phyloP scores from a whole-genome alignment of 1,140 invertebrate genomes.

The Acyrthosiphon pisum region DNA sequence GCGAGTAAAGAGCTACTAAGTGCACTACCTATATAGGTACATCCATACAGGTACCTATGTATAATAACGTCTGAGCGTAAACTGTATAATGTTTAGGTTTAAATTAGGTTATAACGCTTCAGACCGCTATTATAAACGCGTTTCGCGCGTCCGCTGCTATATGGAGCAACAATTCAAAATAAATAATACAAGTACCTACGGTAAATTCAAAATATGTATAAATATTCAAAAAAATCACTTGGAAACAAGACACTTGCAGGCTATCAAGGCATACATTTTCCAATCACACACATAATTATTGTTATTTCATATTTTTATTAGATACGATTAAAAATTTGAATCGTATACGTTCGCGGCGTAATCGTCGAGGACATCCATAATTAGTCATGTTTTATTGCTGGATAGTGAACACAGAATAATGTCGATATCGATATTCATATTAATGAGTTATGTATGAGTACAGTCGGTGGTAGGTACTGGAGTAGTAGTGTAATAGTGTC shows the following conservation, averaged over 20 bases:
- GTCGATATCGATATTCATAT: not conserved
- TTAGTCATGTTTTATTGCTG: not conserved
- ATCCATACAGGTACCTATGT: not conserved
- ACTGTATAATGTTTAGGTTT: not conserved
- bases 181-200: not conserved
- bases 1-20: not conserved
- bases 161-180: not conserved
- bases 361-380: not conserved
- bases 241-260: not conserved
- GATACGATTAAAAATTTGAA: too few relatives aligned
- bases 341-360: not conserved
- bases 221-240: not conserved
- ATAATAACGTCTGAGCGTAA: not conserved
- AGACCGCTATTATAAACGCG: not conserved
- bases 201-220: not conserved
- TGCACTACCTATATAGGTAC: too few relatives aligned
- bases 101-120: slow-evolving; percentile 1
- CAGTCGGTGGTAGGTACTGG: too few relatives aligned
- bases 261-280: not conserved
- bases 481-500: not conserved
- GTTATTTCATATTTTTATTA: not conserved
- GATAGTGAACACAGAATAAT: not conserved
- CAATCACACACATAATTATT: not conserved
- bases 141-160: not conserved
- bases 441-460: not conserved